Evolutionary conservation across 2,888 invertebrate genomes (phyloP).

Genomic region (Schizotus pectinicornis): DNA sequence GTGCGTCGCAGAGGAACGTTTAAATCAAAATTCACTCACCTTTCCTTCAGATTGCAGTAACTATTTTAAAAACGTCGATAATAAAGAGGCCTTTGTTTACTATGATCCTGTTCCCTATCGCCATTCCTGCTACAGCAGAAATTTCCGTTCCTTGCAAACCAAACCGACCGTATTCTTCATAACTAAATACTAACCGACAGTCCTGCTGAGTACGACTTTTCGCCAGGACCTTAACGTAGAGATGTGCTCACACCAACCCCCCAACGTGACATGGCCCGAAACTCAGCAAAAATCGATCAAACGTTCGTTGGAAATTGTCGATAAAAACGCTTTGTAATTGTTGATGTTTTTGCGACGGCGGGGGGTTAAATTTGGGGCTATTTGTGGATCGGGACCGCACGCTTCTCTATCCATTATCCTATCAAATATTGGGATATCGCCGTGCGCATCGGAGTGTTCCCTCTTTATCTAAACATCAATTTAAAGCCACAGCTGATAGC

Average conservation of each 20-base stretch:
- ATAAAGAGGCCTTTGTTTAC: constrained; percentile 39
- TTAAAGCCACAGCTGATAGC: constrained; percentile 46
- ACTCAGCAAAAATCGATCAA: neutral
- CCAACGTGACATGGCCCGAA: neutral
- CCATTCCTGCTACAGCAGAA: constrained; percentile 39
- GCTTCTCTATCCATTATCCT: constrained; percentile 13
- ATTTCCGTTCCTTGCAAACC: constrained; percentile 23
- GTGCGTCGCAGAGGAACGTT: no score
- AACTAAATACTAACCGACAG: no score
- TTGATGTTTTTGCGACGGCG: constrained; percentile 8
- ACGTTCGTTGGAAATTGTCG: neutral
- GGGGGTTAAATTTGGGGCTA: neutral
- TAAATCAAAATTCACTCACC: constrained; percentile 3
- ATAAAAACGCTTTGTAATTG: no score
- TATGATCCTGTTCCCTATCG: constrained; percentile 32
- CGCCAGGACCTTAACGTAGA: no score
- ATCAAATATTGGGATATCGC: constrained; percentile 34
- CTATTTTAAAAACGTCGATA: constrained; percentile 40
- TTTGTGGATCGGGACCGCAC: neutral
- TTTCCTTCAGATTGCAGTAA: neutral
- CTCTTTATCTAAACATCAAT: constrained; percentile 56
- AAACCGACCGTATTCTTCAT: constrained; percentile 23
- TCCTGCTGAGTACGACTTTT: no score
- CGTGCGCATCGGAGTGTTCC: constrained; percentile 47
- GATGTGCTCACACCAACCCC: neutral